Conservation (phyloP, 2,888 invertebrate genomes). For the Nemotelus nigrinus region DNA sequence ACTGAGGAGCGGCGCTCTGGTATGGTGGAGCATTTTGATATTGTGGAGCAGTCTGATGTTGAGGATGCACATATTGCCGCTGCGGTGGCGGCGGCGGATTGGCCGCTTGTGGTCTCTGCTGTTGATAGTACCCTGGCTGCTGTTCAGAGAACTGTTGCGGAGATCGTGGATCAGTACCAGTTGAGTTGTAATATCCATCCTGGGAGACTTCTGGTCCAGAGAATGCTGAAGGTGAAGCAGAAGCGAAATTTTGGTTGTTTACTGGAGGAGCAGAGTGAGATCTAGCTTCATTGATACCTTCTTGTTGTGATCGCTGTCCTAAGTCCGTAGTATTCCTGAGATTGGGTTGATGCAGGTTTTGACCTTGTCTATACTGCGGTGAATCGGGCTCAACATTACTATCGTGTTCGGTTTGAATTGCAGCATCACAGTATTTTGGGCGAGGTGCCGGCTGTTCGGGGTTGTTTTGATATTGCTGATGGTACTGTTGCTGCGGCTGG, state of each 20-base stretch:
- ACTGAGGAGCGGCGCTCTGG: constrained; percentile 10
- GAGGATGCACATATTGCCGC: constrained; percentile 35
- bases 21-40: constrained; percentile 15
- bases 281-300: constrained; percentile 70
- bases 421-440: constrained; percentile 62
- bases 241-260: constrained; percentile 55
- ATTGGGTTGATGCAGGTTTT: constrained; percentile 72
- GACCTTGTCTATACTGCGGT: constrained; percentile 50
- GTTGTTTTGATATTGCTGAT: constrained; percentile 53
- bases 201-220: background rate
- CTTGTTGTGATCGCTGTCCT: constrained; percentile 72
- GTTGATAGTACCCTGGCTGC: constrained; percentile 53
- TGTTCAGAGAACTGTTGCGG: constrained; percentile 56
- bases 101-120: constrained; percentile 57
- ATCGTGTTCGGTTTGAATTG: constrained; percentile 64
- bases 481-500: constrained; percentile 53
- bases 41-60: constrained; percentile 41
- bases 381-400: constrained; percentile 52
- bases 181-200: constrained; percentile 6
- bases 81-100: constrained; percentile 34
- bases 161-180: constrained; percentile 59
- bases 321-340: constrained; percentile 82
- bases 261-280: constrained; percentile 83
- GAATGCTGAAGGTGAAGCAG: constrained; percentile 21
- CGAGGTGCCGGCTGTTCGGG: constrained; percentile 48